phyloP scores from a whole-genome alignment of 2,113 vertebrate species.

The Platichthys flesus region DNA sequence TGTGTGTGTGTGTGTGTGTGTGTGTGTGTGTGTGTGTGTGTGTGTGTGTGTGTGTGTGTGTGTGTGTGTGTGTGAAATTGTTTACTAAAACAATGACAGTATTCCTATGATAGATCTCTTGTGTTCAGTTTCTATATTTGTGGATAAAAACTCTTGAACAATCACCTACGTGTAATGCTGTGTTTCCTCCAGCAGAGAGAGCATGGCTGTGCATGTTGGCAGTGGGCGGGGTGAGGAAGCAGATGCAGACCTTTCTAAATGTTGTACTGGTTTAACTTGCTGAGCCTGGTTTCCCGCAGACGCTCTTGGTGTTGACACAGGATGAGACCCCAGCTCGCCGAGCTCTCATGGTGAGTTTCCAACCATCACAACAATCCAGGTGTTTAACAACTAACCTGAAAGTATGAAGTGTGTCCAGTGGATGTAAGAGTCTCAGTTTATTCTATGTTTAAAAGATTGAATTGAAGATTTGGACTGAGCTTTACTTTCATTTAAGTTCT shows the following conservation, averaged over 20 bases:
- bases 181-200: conserved; percentile 56
- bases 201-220: not conserved
- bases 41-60: too few species aligned
- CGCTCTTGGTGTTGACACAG: not conserved
- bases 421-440: not conserved
- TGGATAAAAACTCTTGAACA: not conserved
- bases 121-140: too few species aligned
- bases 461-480: too few species aligned
- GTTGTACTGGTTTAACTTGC: conserved; percentile 49
- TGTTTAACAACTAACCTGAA: not conserved
- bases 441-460: not conserved
- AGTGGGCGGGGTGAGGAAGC: conserved; percentile 26
- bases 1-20: too few species aligned
- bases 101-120: not conserved
- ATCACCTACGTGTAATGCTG: not conserved
- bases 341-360: conserved; percentile 50
- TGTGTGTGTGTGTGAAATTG: too few species aligned
- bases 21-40: too few species aligned
- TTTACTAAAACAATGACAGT: not conserved
- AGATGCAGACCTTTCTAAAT: not conserved
- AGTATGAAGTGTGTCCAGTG: too few species aligned
- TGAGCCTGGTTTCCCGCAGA: conserved; percentile 32
- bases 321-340: not conserved
- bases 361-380: not conserved
- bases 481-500: not conserved